Evolutionary conservation across 2,888 invertebrate species (phyloP).

Genomic region (Anagyrus pseudococci): DNA sequence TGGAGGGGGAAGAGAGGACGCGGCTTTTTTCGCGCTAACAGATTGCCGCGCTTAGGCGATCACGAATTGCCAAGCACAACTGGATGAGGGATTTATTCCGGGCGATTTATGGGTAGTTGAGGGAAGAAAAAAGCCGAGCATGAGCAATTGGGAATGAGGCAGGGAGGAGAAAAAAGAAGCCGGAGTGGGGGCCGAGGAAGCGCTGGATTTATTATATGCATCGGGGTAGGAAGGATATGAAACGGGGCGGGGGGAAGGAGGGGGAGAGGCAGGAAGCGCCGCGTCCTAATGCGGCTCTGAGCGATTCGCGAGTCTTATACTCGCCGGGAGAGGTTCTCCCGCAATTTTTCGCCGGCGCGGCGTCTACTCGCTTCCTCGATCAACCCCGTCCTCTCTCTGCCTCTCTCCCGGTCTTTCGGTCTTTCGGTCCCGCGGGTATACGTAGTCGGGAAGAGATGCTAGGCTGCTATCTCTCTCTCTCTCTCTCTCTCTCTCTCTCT

Average conservation of each 20-base stretch:
- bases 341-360: too few relatives aligned
- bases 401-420: too few relatives aligned
- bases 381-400: too few relatives aligned
- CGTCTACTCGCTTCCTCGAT: too few relatives aligned
- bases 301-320: not conserved
- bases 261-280: conserved; percentile 7
- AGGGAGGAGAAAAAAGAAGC: conserved; percentile 25
- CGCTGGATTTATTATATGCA: conserved; percentile 40
- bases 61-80: conserved; percentile 1
- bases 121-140: too few relatives aligned
- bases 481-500: conserved; percentile 1
- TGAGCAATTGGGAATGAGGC: not conserved
- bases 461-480: not conserved
- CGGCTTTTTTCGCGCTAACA: not conserved
- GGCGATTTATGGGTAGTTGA: too few relatives aligned
- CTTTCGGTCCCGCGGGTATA: too few relatives aligned
- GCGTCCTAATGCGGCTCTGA: conserved; percentile 1
- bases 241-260: not conserved
- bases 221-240: too few relatives aligned
- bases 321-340: not conserved
- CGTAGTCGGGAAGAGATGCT: not conserved
- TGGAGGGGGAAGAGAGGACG: too few relatives aligned
- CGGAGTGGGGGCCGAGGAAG: conserved; percentile 27
- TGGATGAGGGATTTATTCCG: not conserved
- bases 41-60: conserved; percentile 3